Evolutionary conservation across 2,797 vertebrate species (phyloP).

Genomic region (Heliangelus exortis): DNA sequence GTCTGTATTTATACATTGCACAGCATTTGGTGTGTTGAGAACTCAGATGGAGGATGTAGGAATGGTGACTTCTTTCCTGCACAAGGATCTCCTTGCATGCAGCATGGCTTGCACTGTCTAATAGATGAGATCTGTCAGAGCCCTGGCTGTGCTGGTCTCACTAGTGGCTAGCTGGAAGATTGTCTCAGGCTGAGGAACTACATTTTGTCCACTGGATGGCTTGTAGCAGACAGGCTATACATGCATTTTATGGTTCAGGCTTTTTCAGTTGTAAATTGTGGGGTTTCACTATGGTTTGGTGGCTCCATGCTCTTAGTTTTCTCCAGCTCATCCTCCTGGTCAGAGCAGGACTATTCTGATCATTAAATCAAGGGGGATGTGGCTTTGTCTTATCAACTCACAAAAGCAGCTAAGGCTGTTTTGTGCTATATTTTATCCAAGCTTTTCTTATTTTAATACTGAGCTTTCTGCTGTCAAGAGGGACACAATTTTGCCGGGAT

Average conservation of each 20-base stretch:
- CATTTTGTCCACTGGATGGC: rapidly evolving
- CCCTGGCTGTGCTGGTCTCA: neutral
- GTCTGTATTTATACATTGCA: neutral
- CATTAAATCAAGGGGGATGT: neutral
- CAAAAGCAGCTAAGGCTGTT: neutral
- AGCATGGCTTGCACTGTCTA: neutral
- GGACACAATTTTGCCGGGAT: neutral
- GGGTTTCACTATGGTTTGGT: neutral
- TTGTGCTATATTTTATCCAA: neutral
- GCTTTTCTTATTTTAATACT: neutral
- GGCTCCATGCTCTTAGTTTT: neutral
- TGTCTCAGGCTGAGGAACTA: neutral
- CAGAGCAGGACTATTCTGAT: neutral
- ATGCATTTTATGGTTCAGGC: too few relatives aligned
- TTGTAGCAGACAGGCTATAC: neutral
- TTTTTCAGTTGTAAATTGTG: neutral
- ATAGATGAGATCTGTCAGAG: neutral
- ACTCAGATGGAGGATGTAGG: neutral
- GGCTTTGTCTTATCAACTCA: neutral
- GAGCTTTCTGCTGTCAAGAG: neutral
- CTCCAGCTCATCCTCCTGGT: neutral
- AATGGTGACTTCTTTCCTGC: neutral
- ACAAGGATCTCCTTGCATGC: neutral
- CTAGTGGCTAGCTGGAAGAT: neutral
- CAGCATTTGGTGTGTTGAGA: neutral